Conservation (phyloP, 2,113 vertebrate genomes). For the Triplophysa siluroides region DNA sequence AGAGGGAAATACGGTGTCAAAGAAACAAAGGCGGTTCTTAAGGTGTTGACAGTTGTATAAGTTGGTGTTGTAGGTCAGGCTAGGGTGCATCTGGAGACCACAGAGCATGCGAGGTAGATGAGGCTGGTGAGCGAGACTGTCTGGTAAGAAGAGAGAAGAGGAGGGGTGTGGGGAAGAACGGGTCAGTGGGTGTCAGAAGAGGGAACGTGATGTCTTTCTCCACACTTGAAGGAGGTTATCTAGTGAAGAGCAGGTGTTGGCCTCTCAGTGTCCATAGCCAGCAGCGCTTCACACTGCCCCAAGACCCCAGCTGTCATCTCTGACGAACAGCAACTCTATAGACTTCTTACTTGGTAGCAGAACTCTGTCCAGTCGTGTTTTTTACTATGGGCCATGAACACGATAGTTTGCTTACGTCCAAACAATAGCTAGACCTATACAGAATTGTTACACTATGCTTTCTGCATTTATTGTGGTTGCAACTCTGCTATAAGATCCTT, state of each 20-base stretch:
- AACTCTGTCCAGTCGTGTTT: conserved; percentile 4
- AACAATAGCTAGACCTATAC: not conserved
- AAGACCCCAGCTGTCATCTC: conserved; percentile 70
- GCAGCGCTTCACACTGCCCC: conserved; percentile 57
- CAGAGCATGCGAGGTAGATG: conserved; percentile 53
- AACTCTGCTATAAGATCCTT: too few relatives aligned
- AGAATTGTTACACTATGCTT: too few relatives aligned
- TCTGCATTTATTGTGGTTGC: too few relatives aligned
- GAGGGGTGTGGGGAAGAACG: conserved; percentile 24
- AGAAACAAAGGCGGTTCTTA: conserved; percentile 7
- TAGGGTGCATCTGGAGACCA: conserved; percentile 55
- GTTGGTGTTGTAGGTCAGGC: conserved; percentile 52
- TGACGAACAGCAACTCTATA: conserved; percentile 58
- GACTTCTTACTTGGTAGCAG: conserved; percentile 2
- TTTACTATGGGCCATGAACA: not conserved
- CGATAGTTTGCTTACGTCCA: not conserved
- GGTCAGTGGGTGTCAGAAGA: conserved; percentile 49
- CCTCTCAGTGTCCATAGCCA: conserved; percentile 68
- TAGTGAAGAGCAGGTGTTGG: conserved; percentile 73
- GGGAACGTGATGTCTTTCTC: conserved; percentile 54
- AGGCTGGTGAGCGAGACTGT: conserved; percentile 9
- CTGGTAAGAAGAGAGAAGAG: conserved; percentile 11
- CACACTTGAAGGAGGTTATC: conserved; percentile 60
- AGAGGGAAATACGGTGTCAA: not conserved
- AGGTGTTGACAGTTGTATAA: conserved; percentile 40